Evolutionary conservation across 1,140 invertebrate species (phyloP), one percentile per base, ranked within the genome.

Genomic region (Anastrepha obliqua): DNA sequence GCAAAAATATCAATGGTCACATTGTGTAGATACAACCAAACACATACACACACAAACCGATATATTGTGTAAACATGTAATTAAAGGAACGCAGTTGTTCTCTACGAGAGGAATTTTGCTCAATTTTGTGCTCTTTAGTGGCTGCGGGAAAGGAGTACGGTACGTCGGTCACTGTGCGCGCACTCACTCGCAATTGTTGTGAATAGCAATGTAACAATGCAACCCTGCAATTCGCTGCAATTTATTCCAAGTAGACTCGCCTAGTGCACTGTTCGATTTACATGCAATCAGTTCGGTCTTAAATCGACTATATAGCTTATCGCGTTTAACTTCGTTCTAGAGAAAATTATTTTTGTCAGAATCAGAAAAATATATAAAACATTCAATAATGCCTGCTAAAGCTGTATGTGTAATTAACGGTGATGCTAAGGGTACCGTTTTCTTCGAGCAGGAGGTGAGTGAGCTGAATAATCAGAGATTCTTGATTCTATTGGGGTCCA

Each of bases 371-470:
- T 29, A n/a, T 88, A 29, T 15, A 87, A 85, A 86, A 62, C 13
- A 29, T 51, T 58, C 20, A 86, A 74, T 58, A 90, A 95, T 95
- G 94, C 92, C 94, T 91, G 93, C 94, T 55, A 97, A 97, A 95
- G 97, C 97, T 87, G 97, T 98, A 44, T 98, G 97, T 93, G 97
- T 98, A 89, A 94, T 98, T 86, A 96, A 96, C 87, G 97, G 97
- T 17, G 97, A 98, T 91, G 96, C 97, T 65, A 96, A 96, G 89
- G 97, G 97, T 89, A 97, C 96, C 5, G 93, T 98, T 88, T 95
- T 94, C 91, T 98, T 98, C 90, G 95, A 96, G 67, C 97, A 98
- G 94, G 93, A 95, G 93, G 97, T 97, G 95, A 94, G 89, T 87
- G 44, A 2, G 58, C 6, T 11, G 51, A 8, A 60, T 20, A 13